A percentile compares a stretch with the other conserved stretches of the same genome.
Conservation (phyloP, 1,140 invertebrate genomes). For the Ceratitis capitata region DNA sequence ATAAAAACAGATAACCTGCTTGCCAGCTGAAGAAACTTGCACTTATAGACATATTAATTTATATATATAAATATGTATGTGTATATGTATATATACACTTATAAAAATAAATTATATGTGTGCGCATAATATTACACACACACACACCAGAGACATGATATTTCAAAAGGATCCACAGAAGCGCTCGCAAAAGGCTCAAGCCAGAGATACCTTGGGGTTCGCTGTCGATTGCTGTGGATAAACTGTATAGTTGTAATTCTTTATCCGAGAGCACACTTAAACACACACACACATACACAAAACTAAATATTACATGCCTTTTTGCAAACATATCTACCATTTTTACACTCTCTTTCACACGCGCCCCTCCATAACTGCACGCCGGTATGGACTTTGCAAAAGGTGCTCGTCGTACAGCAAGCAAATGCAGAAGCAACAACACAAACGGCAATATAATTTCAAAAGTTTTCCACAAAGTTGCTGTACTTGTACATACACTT, state of each 20-base stretch:
- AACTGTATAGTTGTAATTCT: too few relatives aligned
- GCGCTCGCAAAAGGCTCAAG: neutral
- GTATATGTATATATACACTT: neutral
- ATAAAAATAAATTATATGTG: too few relatives aligned
- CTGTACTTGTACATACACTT: neutral
- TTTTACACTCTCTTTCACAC: neutral
- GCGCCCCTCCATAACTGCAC: neutral
- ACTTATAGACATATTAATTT: neutral
- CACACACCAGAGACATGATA: too few relatives aligned
- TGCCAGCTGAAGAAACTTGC: neutral
- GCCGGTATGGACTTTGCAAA: neutral
- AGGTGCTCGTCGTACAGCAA: too few relatives aligned
- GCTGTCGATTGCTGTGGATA: too few relatives aligned
- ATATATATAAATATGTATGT: neutral
- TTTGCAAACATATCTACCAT: neutral
- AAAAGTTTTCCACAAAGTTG: neutral
- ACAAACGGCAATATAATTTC: neutral
- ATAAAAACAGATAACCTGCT: constrained; percentile 8
- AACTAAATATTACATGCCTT: neutral
- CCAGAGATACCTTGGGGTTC: too few relatives aligned
- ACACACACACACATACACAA: neutral
- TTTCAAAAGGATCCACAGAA: neutral
- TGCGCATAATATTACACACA: too few relatives aligned
- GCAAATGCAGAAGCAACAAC: too few relatives aligned
- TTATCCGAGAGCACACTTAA: neutral